Conservation (phyloP, 2,888 invertebrate genomes). For the Agriotes lineatus region DNA sequence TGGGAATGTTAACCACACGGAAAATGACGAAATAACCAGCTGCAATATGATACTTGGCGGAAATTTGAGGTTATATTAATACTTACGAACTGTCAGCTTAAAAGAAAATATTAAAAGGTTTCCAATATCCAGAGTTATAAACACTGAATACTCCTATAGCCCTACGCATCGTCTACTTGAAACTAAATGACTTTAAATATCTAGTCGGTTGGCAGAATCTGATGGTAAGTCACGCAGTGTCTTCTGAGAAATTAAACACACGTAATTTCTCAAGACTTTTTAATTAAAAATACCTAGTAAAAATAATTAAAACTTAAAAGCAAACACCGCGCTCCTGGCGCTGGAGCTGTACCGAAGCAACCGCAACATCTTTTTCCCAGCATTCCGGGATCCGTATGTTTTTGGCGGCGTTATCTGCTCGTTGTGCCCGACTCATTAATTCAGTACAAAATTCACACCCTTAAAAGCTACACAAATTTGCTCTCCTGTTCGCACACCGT, state of each 20-base stretch:
- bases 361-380: not conserved
- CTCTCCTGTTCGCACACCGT: constrained; percentile 36
- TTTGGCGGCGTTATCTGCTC: constrained; percentile 33
- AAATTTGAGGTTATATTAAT: no score
- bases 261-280: not conserved
- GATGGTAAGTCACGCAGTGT: not conserved
- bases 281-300: constrained; percentile 18
- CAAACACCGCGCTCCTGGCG: not conserved
- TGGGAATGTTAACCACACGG: no score
- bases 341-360: not conserved
- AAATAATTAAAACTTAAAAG: constrained; percentile 21
- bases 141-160: no score
- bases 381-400: constrained; percentile 19
- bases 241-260: not conserved
- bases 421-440: constrained; percentile 35
- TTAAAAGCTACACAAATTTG: constrained; percentile 39
- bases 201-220: not conserved
- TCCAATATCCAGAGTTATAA: no score
- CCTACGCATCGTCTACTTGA: no score
- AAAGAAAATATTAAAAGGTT: no score
- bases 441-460: constrained; percentile 38
- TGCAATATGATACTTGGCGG: no score
- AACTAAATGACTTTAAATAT: constrained; percentile 8
- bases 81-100: no score
- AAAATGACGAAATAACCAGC: no score